These are phyloP conservation scores for Onychomys torridus DNA, from an alignment of 2,797 vertebrate genomes.

Conservation along the genomic window DNA sequence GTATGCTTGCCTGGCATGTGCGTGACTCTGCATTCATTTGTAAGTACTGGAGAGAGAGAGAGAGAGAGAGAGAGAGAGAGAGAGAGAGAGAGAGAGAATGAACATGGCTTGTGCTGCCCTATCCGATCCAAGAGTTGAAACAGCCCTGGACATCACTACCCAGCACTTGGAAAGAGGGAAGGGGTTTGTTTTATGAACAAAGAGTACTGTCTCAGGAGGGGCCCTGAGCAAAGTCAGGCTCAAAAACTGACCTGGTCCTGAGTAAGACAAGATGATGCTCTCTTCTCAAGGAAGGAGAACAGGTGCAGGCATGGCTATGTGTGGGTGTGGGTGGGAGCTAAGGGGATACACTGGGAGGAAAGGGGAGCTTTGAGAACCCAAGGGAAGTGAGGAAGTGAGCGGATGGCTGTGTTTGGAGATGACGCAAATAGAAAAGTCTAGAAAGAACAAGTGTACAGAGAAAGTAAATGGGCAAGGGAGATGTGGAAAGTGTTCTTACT, in stretches of 20 bases:
- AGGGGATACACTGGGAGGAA: not conserved
- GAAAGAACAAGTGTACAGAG: not conserved
- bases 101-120: not conserved
- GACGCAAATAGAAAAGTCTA: not conserved
- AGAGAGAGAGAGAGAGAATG: too few species aligned
- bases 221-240: not conserved
- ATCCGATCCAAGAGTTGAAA: not conserved
- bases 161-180: not conserved
- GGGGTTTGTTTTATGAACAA: not conserved
- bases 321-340: not conserved
- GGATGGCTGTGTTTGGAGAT: not conserved
- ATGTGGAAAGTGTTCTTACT: not conserved
- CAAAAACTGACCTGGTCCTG: slow-evolving; percentile 7
- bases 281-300: not conserved
- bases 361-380: not conserved
- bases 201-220: not conserved
- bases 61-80: accelerated
- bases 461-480: not conserved
- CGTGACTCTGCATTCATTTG: not conserved
- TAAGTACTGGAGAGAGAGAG: not conserved
- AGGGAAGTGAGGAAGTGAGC: not conserved
- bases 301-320: not conserved
- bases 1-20: not conserved
- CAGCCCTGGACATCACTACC: not conserved
- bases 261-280: slow-evolving; percentile 52